Evolutionary conservation across 2,797 vertebrate genomes (phyloP).

Genomic region (Hemibagrus guttatus): DNA sequence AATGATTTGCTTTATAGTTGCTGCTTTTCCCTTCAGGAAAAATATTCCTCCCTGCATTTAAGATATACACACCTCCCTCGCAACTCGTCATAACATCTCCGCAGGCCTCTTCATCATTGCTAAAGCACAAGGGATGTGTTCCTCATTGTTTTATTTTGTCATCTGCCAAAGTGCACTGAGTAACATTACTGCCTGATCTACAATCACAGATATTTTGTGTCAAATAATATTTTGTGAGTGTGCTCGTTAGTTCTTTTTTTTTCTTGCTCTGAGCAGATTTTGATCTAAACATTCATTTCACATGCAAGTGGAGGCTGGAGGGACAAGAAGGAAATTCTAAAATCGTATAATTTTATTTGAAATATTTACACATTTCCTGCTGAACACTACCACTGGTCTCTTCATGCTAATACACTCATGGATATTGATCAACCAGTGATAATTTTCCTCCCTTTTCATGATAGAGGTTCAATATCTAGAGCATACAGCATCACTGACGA

Average conservation of each 20-base stretch:
- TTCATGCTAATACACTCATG: not conserved
- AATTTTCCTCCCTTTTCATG: too few relatives aligned
- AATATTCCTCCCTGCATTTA: not conserved
- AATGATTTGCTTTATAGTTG: constrained; percentile 5
- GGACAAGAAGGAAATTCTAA: not conserved
- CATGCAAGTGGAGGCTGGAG: not conserved
- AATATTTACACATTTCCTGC: not conserved
- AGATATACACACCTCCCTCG: not conserved
- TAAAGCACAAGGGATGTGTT: not conserved
- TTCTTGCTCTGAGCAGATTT: not conserved
- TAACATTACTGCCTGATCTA: not conserved
- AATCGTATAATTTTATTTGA: not conserved
- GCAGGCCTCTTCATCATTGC: not conserved
- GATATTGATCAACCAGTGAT: not conserved
- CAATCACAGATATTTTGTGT: not conserved
- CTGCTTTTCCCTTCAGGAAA: constrained; percentile 1
- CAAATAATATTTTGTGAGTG: not conserved
- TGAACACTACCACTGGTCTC: not conserved
- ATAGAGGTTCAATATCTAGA: too few relatives aligned
- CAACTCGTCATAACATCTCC: not conserved
- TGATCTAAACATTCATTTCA: not conserved
- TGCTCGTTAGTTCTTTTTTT: not conserved
- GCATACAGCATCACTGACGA: too few relatives aligned
- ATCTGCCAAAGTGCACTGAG: not conserved
- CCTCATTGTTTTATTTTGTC: not conserved